Percentiles rank a stretch among this genome's conserved stretches.
phyloP scores from a whole-genome alignment of 2,797 vertebrate genomes.

The Poeciliopsis turneri region DNA sequence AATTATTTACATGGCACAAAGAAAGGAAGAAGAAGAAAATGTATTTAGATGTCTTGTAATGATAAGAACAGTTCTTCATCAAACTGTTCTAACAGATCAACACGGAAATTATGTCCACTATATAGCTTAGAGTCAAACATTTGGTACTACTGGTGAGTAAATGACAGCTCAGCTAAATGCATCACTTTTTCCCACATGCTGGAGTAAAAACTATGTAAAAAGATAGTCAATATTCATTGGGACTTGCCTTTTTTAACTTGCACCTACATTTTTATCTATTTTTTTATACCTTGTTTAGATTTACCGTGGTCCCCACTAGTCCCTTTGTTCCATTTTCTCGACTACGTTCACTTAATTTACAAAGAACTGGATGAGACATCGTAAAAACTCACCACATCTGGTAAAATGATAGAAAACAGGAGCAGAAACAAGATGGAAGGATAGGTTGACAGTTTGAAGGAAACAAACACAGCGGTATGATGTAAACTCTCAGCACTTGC shows the following conservation, averaged over 20 bases:
- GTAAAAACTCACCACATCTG: neutral
- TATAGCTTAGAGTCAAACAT: neutral
- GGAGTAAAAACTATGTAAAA: neutral
- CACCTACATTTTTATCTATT: neutral
- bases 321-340: neutral
- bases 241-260: constrained; percentile 2
- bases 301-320: neutral
- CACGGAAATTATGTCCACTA: neutral
- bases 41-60: neutral
- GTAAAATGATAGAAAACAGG: neutral
- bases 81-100: neutral
- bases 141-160: neutral
- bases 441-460: constrained; percentile 6
- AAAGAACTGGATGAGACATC: neutral
- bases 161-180: neutral
- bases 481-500: constrained; percentile 11
- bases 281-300: neutral
- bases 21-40: neutral
- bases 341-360: neutral
- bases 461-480: constrained; percentile 18
- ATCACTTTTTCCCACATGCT: neutral
- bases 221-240: neutral
- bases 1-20: neutral
- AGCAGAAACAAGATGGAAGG: neutral
- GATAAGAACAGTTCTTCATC: neutral